These are phyloP conservation scores for Blomia tropicalis DNA, from an alignment of 2,888 invertebrate genomes.

Conservation along the genomic window DNA sequence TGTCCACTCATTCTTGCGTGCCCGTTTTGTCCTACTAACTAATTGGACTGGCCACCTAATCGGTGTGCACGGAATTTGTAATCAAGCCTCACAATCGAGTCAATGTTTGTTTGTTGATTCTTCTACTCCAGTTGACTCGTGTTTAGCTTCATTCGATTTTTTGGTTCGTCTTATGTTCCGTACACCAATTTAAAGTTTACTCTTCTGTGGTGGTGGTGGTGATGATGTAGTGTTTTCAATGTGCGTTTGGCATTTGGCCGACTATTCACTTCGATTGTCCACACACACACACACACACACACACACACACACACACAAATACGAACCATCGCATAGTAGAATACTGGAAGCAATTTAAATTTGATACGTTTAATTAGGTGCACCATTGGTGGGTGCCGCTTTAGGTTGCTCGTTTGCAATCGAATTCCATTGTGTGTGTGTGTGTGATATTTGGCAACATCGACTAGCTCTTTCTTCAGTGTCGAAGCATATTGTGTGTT, in stretches of 20 bases:
- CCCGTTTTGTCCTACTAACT: not conserved
- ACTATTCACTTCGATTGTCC: no score
- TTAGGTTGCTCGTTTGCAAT: not conserved
- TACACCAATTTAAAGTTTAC: not conserved
- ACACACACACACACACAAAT: no score
- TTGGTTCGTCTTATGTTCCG: not conserved
- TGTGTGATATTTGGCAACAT: not conserved
- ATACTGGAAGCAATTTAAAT: conserved; percentile 2
- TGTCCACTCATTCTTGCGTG: not conserved
- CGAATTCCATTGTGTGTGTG: not conserved
- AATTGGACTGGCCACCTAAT: not conserved
- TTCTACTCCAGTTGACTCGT: not conserved
- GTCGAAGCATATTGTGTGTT: not conserved
- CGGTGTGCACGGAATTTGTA: conserved; percentile 10
- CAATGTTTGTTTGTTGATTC: not conserved
- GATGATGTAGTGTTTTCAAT: no score
- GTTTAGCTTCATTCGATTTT: not conserved
- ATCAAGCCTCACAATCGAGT: not conserved
- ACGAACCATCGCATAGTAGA: no score
- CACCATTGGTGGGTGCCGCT: not conserved
- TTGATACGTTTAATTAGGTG: conserved; percentile 11
- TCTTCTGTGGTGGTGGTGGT: not conserved
- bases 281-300: no score
- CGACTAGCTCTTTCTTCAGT: not conserved
- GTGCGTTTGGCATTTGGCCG: no score